Evolutionary conservation across 2,797 vertebrate species (phyloP), one percentile per base, ranked within the genome.

Genomic region (Coranthus polyacanthus): DNA sequence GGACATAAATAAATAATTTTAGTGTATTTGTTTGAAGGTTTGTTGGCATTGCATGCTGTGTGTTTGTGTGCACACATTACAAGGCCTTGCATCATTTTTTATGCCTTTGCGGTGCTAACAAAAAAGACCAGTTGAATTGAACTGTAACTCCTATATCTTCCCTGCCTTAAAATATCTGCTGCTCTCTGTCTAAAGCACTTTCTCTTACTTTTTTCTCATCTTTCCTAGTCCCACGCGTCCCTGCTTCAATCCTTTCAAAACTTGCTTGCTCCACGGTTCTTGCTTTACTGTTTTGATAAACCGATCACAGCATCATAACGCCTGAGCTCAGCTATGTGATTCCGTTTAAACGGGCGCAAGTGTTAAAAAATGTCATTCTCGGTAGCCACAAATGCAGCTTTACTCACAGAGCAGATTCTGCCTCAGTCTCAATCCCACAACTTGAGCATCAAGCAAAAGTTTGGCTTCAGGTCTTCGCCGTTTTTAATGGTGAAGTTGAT

Each of bases 1-100:
- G 45, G 43, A 71, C 54, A 54, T 56, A 53, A 76, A 81, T 83
- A 68, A 65, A 81, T 54, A 8, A 72, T 50, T 46, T 20, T 13
- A 17, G 16, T 12, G 15, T 43, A 39, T 61, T 46, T 37, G 20
- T 64, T 47, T 39, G 58, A 56, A 43, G 24, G 38, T 73, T 46
- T 51, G 50, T 5, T 12, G 51, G 37, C 18, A 22, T 64, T 38
- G 18, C 53, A 21, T 55, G 26, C 18, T 51, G 38, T 16, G 22
- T 63, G 26, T 36, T 16, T 41, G 38, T 13, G 63, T n/a, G 26
- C 16, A 29, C 42, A 51, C 12, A 18, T 89, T 89, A 68, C 87
- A 84, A 37, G 44, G 66, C 49, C 76, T 89, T 91, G 87, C 88
- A 84, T 89, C 89, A 89, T 59, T 78, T 75, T 21, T 53, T 51